Evolutionary conservation across 2,797 vertebrate species (phyloP), one percentile per base, ranked within the genome.

Genomic region (Falco naumanni): DNA sequence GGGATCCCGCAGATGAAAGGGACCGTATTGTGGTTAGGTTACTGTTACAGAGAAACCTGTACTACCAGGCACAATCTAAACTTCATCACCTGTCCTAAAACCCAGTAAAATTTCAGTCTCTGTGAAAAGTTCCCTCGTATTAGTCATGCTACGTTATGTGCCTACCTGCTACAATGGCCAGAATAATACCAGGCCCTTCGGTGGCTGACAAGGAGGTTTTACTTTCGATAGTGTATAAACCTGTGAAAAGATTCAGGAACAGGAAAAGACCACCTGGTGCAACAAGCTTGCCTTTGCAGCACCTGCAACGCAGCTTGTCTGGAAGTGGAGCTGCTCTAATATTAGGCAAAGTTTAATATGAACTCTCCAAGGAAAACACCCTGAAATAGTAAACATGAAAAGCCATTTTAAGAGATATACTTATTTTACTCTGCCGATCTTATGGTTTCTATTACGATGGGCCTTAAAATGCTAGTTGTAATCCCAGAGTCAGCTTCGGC

Each of bases 1-100:
- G 84, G 91, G 78, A 96, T 84, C 86, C 71, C 14, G 2, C 26
- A 92, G 88, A 96, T 95, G 94, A 96, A 96, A 95, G 92, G 53
- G 43, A n/a, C 37, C 43, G 12, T 64, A 47, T 74, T 0, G 4
- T 4, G 9, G 70, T 96, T 89, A 77, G 77, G 92, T 86, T 93
- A 59, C 43, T 80, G 16, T 57, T 92, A 68, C 66, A 85, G 74
- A 9, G 3, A 93, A 95, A 80, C 48, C 41, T 13, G 0, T 4
- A 5, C 33, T 77, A 93, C 84, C 33, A 80, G 88, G 72, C 77
- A 39, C 53, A 68, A 50, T 60, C 45, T 68, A 90, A 78, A 84
- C 78, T 75, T 85, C 80, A 89, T 93, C 84, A 75, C 60, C 84
- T 94, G 78, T 82, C 60, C 41, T 68, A 78, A 83, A 26, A 76